phyloP scores from a whole-genome alignment of 2,113 vertebrate species.

The Pao palembangensis region DNA sequence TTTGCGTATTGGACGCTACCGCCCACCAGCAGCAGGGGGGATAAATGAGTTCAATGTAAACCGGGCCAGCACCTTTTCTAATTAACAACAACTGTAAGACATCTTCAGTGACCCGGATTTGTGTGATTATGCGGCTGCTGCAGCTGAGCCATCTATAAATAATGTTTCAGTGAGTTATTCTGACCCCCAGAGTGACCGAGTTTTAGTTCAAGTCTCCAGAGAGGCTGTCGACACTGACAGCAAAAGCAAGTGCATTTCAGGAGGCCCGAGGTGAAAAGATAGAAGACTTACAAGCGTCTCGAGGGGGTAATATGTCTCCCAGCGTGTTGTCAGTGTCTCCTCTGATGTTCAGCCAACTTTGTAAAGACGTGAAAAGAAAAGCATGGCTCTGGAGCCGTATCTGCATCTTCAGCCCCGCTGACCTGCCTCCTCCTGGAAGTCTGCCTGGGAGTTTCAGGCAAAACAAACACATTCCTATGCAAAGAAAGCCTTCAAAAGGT shows the following conservation, averaged over 20 bases:
- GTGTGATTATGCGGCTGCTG: slow-evolving; percentile 1
- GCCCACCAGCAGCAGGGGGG: too few relatives aligned
- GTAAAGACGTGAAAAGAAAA: slow-evolving; percentile 10
- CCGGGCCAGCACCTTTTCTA: slow-evolving; percentile 1
- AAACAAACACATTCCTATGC: not conserved
- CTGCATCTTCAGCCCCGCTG: slow-evolving; percentile 10
- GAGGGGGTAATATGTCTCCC: slow-evolving; percentile 10
- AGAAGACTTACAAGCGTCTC: slow-evolving; percentile 13
- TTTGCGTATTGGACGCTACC: too few relatives aligned
- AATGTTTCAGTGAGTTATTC: slow-evolving; percentile 30
- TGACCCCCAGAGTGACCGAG: slow-evolving; percentile 38
- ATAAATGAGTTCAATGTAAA: too few relatives aligned
- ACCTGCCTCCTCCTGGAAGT: slow-evolving; percentile 4
- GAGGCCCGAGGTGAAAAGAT: slow-evolving; percentile 4
- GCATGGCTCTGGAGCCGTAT: slow-evolving; percentile 1
- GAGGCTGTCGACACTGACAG: slow-evolving; percentile 11
- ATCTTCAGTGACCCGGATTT: slow-evolving; percentile 30
- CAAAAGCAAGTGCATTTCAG: not conserved
- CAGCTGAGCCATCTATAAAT: slow-evolving; percentile 50
- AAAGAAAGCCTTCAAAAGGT: not conserved
- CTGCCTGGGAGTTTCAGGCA: not conserved
- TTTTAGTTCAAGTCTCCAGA: slow-evolving; percentile 30
- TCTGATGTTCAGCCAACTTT: slow-evolving; percentile 15
- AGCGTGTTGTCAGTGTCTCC: slow-evolving; percentile 6
- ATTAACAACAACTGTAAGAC: slow-evolving; percentile 30